These are phyloP conservation scores for Drosophila maculinotata DNA, from an alignment of 2,888 invertebrate genomes.

Conservation along the genomic window DNA sequence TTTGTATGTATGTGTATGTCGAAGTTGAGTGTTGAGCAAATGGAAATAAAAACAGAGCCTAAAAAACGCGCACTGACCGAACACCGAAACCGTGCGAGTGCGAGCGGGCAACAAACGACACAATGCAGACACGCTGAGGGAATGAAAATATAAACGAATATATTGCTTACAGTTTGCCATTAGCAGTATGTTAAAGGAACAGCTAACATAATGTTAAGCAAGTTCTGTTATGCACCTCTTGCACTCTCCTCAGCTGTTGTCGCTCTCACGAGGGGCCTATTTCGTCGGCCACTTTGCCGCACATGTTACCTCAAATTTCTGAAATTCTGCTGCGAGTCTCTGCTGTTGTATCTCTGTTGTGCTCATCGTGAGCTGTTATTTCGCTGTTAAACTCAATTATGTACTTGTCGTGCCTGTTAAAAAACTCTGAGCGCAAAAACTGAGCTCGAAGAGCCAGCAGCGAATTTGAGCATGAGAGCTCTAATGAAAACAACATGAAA, in stretches of 20 bases:
- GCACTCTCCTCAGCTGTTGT: constrained; percentile 38
- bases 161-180: constrained; percentile 28
- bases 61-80: constrained; percentile 62
- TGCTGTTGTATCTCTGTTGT: constrained; percentile 29
- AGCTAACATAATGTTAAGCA: constrained; percentile 24
- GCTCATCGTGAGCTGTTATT: constrained; percentile 30
- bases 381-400: constrained; percentile 23
- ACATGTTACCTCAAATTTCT: constrained; percentile 35
- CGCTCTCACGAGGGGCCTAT: constrained; percentile 9
- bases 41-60: constrained; percentile 63
- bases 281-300: constrained; percentile 26
- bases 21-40: constrained; percentile 62
- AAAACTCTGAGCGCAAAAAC: constrained; percentile 13
- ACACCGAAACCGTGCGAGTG: constrained; percentile 37
- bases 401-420: constrained; percentile 35
- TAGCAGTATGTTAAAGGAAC: constrained; percentile 21
- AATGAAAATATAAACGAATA: constrained; percentile 47
- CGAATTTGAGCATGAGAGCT: constrained; percentile 12
- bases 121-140: constrained; percentile 59
- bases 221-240: no score
- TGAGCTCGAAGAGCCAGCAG: constrained; percentile 25
- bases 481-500: neutral
- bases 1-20: constrained; percentile 49
- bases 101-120: constrained; percentile 51
- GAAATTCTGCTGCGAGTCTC: constrained; percentile 18